A percentile compares a stretch with the other conserved stretches of the same genome.
Conservation (phyloP, 2,888 invertebrate genomes). For the Chrysolina americana region DNA sequence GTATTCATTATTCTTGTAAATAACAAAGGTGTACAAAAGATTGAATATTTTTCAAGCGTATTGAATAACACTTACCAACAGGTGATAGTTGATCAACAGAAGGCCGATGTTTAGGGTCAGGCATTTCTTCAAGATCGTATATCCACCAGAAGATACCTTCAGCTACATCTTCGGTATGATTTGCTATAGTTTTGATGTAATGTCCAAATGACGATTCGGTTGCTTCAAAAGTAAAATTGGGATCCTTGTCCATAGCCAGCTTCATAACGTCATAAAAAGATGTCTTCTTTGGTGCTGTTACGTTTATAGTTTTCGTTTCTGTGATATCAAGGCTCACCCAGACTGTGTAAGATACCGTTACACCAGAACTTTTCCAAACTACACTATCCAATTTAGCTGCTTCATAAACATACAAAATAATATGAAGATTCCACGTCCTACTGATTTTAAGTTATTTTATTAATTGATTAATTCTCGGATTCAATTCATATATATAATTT, state of each 20-base stretch:
- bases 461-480: too few species aligned
- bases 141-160: constrained; percentile 30
- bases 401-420: neutral
- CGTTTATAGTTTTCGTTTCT: constrained; percentile 20
- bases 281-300: constrained; percentile 15
- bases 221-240: constrained; percentile 27
- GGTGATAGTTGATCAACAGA: constrained; percentile 19
- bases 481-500: too few species aligned
- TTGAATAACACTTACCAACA: constrained; percentile 27
- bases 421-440: neutral
- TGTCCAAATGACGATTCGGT: constrained; percentile 23
- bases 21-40: neutral
- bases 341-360: constrained; percentile 27
- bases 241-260: constrained; percentile 25
- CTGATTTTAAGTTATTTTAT: too few species aligned
- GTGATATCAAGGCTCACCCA: constrained; percentile 24
- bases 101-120: constrained; percentile 27
- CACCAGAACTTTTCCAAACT: neutral
- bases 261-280: constrained; percentile 33
- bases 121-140: constrained; percentile 28
- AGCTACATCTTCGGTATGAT: constrained; percentile 16
- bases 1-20: too few species aligned
- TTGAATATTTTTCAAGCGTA: neutral
- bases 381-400: neutral
- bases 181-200: constrained; percentile 30